phyloP scores from a whole-genome alignment of 2,797 vertebrate genomes.

The Micropoecilia bifurca region DNA sequence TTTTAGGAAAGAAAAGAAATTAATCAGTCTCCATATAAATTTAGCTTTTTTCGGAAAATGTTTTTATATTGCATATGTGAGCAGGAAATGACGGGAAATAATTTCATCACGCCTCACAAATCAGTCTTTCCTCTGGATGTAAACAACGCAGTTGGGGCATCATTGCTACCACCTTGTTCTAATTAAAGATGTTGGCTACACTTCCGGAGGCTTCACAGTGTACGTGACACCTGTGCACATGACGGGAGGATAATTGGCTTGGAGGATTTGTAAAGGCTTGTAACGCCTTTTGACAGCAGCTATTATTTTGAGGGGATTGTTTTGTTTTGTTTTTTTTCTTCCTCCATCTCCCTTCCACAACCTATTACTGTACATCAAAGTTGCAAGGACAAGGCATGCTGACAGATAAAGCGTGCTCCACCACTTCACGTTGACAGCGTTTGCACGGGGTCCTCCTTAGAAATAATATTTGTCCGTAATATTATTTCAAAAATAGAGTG shows the following conservation, averaged over 20 bases:
- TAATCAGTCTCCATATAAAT: background rate
- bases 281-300: slow-evolving; percentile 71
- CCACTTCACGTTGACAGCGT: slow-evolving; percentile 51
- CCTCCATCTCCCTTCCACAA: slow-evolving; percentile 35
- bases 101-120: slow-evolving; percentile 23
- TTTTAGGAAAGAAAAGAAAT: background rate
- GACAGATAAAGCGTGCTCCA: slow-evolving; percentile 61
- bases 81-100: slow-evolving; percentile 14
- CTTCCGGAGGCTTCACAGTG: slow-evolving; percentile 56
- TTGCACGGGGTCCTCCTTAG: slow-evolving; percentile 28
- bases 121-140: slow-evolving; percentile 46
- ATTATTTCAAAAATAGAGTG: slow-evolving; percentile 63
- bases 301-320: slow-evolving; percentile 69
- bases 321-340: slow-evolving; percentile 21
- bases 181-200: slow-evolving; percentile 78
- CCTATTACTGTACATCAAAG: slow-evolving; percentile 60
- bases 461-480: slow-evolving; percentile 72
- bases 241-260: slow-evolving; percentile 70
- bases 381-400: slow-evolving; percentile 62
- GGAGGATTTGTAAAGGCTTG: slow-evolving; percentile 55
- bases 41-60: background rate
- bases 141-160: slow-evolving; percentile 45
- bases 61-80: background rate
- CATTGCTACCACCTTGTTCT: slow-evolving; percentile 47
- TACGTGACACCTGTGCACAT: slow-evolving; percentile 73